A percentile compares a stretch with the other conserved stretches of the same genome.
Evolutionary conservation across 2,888 invertebrate species (phyloP).

Genomic region (Trichacis sp.): DNA sequence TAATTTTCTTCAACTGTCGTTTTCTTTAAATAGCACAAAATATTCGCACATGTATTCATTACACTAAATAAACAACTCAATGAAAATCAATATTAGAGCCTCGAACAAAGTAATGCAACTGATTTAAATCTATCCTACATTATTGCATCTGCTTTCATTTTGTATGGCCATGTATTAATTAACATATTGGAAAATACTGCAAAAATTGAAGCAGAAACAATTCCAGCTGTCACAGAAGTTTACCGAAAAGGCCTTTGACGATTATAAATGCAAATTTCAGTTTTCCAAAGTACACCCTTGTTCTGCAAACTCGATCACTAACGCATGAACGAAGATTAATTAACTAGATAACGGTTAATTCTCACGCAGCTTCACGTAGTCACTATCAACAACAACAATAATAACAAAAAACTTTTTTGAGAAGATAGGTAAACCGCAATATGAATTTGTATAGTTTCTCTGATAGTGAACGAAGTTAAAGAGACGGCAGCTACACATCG

Average conservation of each 20-base stretch:
- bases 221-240: constrained; percentile 31
- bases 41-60: too few species aligned
- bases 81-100: too few species aligned
- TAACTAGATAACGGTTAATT: constrained; percentile 61
- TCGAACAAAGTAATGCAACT: too few species aligned
- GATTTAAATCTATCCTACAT: too few species aligned
- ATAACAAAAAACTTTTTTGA: background rate
- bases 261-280: background rate
- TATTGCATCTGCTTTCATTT: too few species aligned
- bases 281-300: constrained; percentile 26
- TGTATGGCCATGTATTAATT: too few species aligned
- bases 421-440: constrained; percentile 10
- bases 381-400: constrained; percentile 12
- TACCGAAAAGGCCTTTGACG: constrained; percentile 26
- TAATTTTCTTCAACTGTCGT: too few species aligned
- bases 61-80: too few species aligned
- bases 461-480: constrained; percentile 33
- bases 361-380: too few species aligned
- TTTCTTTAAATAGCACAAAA: too few species aligned
- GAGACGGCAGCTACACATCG: constrained; percentile 53
- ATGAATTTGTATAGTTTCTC: constrained; percentile 25
- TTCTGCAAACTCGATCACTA: constrained; percentile 34
- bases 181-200: too few species aligned
- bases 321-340: constrained; percentile 64
- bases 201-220: too few species aligned